Conservation (phyloP, 2,888 invertebrate species). For the Xestoiulus laeticollis region DNA sequence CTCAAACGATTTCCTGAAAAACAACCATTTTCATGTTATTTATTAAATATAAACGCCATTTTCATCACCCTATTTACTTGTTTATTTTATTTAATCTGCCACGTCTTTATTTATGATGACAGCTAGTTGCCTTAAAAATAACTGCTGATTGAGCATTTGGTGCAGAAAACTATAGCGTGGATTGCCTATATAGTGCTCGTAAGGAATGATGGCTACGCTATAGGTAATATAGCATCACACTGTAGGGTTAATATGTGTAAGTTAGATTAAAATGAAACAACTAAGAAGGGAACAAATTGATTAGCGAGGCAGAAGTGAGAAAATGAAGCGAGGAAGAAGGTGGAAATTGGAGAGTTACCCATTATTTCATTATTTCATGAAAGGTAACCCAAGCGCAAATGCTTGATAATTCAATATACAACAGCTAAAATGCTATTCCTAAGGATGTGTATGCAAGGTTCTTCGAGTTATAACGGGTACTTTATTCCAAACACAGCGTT, state of each 20-base stretch:
- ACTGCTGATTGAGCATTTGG: not conserved
- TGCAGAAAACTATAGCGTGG: not conserved
- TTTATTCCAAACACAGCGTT: not conserved
- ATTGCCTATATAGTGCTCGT: not conserved
- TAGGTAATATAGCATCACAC: not conserved
- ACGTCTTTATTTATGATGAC: not conserved
- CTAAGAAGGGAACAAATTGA: conserved; percentile 15
- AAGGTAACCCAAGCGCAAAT: conserved; percentile 14
- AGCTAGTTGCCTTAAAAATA: not conserved
- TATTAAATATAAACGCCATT: not conserved
- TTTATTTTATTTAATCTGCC: not conserved
- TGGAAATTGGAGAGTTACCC: conserved; percentile 29
- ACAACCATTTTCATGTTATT: not conserved
- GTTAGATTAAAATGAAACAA: conserved; percentile 25
- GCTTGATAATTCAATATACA: conserved; percentile 18
- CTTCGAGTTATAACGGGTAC: not conserved
- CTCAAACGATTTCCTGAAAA: not conserved
- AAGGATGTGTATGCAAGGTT: not conserved
- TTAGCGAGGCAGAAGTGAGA: conserved; percentile 32
- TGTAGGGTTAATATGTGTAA: not conserved
- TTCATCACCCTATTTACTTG: not conserved
- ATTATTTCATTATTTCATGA: conserved; percentile 19
- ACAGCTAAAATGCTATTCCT: not conserved
- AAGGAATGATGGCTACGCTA: not conserved
- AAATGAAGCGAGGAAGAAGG: conserved; percentile 14